Base-by-base conservation (phyloP, 2,888 invertebrate species). In the Pollenia labialis region DNA sequence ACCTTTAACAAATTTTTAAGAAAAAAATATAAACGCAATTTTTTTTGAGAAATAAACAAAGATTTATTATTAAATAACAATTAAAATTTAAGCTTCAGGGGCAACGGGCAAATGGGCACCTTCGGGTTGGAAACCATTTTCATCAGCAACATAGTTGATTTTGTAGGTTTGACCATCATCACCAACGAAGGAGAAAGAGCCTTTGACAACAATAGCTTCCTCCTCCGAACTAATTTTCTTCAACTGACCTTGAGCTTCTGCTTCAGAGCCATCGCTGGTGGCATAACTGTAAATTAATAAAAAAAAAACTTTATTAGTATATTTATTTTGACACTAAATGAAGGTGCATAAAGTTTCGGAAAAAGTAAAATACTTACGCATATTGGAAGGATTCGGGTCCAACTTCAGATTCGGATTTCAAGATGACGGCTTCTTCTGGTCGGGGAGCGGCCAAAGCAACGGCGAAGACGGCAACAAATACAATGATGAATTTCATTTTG, bases 341-440 rank as follows among this genome's bases (percentile, higher is more conserved):
- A 32, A 32, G 32, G 4, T 2, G 0, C 32, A 32, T 32, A 32
- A 32, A 32, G 4, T 0, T 32, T 32, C 6, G 1, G 1, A 42
- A 14, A 46, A 4, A 1, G 3, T n/a, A 2, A 54, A 60, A 1
- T 23, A 93, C 95, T 94, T 93, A 95, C 95, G 92, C 93, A 89
- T 95, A 95, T 77, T 94, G 92, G 90, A 95, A 90, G 74, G 88
- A 88, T 85, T 89, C 88, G 40, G 89, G 88, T 12, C 88, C 88
- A 44, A 90, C 89, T 90, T 95, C 94, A 82, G 93, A 92, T 46
- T 95, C 95, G 89, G 95, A 95, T 82, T 94, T 94, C 56, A 95
- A 76, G 82, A 88, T 14, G 8, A 23, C 48, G 14, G 32, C 86
- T n/a, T 85, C 84, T n/a, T 60, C 54, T n/a, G 66, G 50, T 42